These are phyloP conservation scores for Microplitis manilae DNA, from an alignment of 2,888 invertebrate species.

Conservation along the genomic window DNA sequence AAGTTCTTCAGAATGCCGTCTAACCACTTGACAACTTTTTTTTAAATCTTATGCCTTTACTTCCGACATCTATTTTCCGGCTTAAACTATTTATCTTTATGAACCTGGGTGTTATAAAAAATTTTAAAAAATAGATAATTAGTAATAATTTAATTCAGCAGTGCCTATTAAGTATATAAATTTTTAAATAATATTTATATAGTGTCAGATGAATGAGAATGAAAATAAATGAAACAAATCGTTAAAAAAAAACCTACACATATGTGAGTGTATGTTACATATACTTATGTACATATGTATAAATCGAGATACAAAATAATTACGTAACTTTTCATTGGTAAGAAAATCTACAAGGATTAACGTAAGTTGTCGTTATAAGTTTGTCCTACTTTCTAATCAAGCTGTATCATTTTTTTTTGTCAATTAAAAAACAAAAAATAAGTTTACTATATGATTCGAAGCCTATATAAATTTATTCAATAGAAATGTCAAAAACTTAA, in stretches of 20 bases:
- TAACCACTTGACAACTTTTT: slow-evolving; percentile 20
- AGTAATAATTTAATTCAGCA: not conserved
- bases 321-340: slow-evolving; percentile 59
- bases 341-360: slow-evolving; percentile 53
- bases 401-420: slow-evolving; percentile 52
- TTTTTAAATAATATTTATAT: not conserved
- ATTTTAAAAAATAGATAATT: not conserved
- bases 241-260: not conserved
- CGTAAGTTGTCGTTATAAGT: slow-evolving; percentile 56
- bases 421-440: slow-evolving; percentile 14
- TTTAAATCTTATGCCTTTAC: slow-evolving; percentile 18
- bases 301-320: slow-evolving; percentile 42
- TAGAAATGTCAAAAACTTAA: not conserved
- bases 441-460: slow-evolving; percentile 6
- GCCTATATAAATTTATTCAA: not conserved
- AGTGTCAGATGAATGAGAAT: not conserved
- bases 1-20: slow-evolving; percentile 49
- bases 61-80: slow-evolving; percentile 28
- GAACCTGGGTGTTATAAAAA: not conserved
- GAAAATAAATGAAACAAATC: not conserved
- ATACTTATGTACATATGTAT: slow-evolving; percentile 7
- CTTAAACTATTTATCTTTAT: not conserved
- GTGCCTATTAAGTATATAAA: not conserved
- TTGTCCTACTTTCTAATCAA: slow-evolving; percentile 69
- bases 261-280: not conserved